Evolutionary conservation across 2,113 vertebrate genomes (phyloP), one percentile per base, ranked within the genome.

Genomic region (Rattus rattus): DNA sequence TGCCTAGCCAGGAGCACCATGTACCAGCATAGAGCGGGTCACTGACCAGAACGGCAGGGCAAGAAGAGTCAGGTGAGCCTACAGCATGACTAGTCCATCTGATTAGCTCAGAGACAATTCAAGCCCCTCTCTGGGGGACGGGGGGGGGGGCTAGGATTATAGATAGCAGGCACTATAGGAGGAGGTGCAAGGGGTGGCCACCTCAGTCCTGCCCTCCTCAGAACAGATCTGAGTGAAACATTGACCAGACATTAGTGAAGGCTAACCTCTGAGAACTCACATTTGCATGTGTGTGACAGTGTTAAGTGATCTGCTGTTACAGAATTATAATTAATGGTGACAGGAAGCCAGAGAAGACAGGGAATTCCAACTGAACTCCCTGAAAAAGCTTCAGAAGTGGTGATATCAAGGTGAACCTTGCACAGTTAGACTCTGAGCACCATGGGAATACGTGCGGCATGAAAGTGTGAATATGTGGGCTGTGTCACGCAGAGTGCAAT

Each of bases 1-100:
- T n/a, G 93, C 96, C 79, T 28, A 97, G 97, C 98, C 98, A 61
- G 63, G 98, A 98, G 98, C 98, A 98, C 97, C 83, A 95, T 98
- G 98, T 99, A 97, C 98, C 80, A 96, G 98, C 95, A 86, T 88
- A 94, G 91, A 0, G n/a, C 92, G 94, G 98, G 98, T 98, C 98
- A 98, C 91, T 98, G 98, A 98, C 96, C 98, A 28, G 0, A 80
- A 3, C 83, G 88, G 90, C 67, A 56, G 96, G 93, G 91, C 84
- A 91, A 92, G 88, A 96, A 85, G 91, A 90, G 91, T 76, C 70
- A 88, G 91, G 93, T 75, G 33, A 69, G 84, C 73, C 72, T 93
- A 33, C 73, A 87, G 92, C 26, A 79, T 56, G 92, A 92, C 80
- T 16, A 43, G 39, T 80, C 72, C 91, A 92, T 90, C 93, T 94